Evolutionary conservation across 2,113 vertebrate species (phyloP).

Genomic region (Anas platyrhynchos): DNA sequence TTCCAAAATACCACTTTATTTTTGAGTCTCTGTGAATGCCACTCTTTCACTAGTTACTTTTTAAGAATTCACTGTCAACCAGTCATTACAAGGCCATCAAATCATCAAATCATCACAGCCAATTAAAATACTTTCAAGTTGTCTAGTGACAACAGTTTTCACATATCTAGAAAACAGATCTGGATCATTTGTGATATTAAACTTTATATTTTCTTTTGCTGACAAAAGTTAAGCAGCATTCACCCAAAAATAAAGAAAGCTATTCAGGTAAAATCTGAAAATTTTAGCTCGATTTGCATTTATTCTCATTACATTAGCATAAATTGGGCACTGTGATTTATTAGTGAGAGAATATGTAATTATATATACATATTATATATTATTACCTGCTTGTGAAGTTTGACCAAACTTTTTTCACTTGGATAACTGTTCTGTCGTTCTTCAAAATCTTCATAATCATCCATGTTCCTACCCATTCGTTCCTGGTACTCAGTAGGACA

Average conservation of each 20-base stretch:
- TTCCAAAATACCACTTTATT: neutral
- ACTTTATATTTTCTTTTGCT: neutral
- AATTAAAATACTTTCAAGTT: neutral
- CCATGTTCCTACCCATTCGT: constrained; percentile 87
- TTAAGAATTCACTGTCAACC: neutral
- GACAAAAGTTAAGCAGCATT: neutral
- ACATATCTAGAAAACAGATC: neutral
- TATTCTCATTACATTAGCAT: neutral
- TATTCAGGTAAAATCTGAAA: neutral
- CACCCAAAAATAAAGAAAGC: neutral
- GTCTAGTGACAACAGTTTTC: rapidly evolving
- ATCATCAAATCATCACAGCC: neutral
- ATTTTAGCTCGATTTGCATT: neutral
- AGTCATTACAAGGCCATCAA: neutral
- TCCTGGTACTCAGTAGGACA: constrained; percentile 90
- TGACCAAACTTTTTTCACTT: constrained; percentile 84
- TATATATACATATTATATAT: too few species aligned
- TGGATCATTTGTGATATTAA: neutral
- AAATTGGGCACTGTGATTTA: neutral
- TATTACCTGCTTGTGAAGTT: constrained; percentile 91
- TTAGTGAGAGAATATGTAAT: neutral
- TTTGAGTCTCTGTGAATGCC: neutral
- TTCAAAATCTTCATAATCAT: constrained; percentile 96
- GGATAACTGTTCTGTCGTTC: constrained; percentile 86
- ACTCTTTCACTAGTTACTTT: neutral